Base-by-base conservation (phyloP, 1,140 invertebrate species). In the Drosophila nigromelanica region DNA sequence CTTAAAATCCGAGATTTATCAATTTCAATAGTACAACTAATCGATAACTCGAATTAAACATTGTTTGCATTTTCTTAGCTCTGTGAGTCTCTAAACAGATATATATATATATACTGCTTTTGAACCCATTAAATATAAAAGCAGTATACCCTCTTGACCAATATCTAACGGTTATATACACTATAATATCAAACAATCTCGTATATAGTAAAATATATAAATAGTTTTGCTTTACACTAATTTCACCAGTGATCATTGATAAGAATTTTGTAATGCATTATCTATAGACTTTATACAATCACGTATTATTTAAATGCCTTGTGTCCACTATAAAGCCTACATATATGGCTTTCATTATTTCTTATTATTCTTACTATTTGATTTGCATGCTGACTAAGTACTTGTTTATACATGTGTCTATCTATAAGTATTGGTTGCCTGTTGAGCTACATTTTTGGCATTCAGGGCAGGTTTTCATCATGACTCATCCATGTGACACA, bases 401-500 rank as follows among this genome's bases (percentile, higher is more conserved):
- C 42, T n/a, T 39, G 4, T 15, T 24, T 43, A n/a, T 39, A 18
- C 11, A 37, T 37, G 3, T 45, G 6, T 18, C 24, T 58, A 30
- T 30, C 24, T 30, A 14, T 35, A 54, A 8, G 18, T 33, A 40
- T 37, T 21, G 18, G 15, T 51, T 18, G 39, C 11, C 30, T 7
- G 33, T 39, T 48, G 52, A 50, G 33, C 21, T 30, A 67, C 55
- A 51, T 71, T 64, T 64, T 64, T 35, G 10, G 52, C 27, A 37
- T 71, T 51, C 43, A 10, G 61, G 14, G 14, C 55, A 58, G 61
- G 68, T 64, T 71, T 71, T 66, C 45, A 66, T 60, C 14, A 39
- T 71, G 69, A 72, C 47, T 72, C 69, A 72, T 54, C 11, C 18
- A 18, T 33, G 69, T 72, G 62, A 67, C 69, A 72, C 62, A 72